Conservation (phyloP, 2,888 invertebrate genomes). For the Pharmacophagus antenor region DNA sequence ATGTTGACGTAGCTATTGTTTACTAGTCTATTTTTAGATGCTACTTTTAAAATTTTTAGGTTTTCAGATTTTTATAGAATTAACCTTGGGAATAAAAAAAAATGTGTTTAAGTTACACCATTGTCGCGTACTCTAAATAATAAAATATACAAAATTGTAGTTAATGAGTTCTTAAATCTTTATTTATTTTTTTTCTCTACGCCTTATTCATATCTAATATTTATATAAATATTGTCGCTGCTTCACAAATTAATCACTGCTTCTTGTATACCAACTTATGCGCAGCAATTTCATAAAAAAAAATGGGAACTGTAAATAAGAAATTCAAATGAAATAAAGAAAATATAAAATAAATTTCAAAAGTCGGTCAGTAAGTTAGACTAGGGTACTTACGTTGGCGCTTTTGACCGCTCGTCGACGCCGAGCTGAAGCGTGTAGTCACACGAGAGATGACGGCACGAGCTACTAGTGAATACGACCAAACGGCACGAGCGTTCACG, state of each 20-base stretch:
- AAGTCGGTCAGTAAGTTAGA: slow-evolving; percentile 24
- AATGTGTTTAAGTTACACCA: too few species aligned
- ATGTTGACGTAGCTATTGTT: not conserved
- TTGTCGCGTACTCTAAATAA: too few species aligned
- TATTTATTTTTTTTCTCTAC: too few species aligned
- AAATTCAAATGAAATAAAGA: not conserved
- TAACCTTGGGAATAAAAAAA: not conserved
- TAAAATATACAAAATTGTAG: too few species aligned
- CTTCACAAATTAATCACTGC: too few species aligned
- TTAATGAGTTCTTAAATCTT: too few species aligned
- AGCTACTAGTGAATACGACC: slow-evolving; percentile 34
- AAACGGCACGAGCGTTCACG: slow-evolving; percentile 45
- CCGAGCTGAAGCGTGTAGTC: slow-evolving; percentile 32
- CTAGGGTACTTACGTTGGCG: slow-evolving; percentile 19
- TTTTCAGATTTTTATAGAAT: not conserved
- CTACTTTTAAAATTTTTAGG: not conserved
- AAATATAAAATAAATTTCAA: not conserved
- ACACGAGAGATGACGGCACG: slow-evolving; percentile 41
- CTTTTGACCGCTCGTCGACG: slow-evolving; percentile 32
- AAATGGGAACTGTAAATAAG: not conserved
- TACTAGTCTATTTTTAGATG: not conserved
- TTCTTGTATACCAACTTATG: too few species aligned
- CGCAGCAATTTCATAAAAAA: not conserved
- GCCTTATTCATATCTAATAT: too few species aligned
- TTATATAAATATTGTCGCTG: too few species aligned